Conservation (phyloP, 2,797 vertebrate species). For the Chromis chromis region DNA sequence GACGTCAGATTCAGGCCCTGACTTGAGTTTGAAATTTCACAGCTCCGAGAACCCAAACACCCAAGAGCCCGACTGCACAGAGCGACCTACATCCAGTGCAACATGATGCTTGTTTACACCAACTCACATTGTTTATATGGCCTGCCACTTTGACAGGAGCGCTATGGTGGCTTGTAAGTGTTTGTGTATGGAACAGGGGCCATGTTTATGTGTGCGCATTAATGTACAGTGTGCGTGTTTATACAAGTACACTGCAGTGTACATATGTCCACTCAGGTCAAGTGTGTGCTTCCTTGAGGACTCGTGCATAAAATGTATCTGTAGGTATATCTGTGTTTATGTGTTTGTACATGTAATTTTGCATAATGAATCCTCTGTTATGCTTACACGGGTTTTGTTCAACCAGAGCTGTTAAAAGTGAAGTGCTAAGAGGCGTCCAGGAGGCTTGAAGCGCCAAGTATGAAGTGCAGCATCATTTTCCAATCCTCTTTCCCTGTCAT, state of each 20-base stretch:
- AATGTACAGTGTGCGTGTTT: constrained; percentile 50
- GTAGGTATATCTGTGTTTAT: constrained; percentile 8
- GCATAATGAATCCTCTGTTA: constrained; percentile 20
- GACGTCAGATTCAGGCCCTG: constrained; percentile 14
- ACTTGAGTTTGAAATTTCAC: constrained; percentile 42
- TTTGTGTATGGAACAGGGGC: constrained; percentile 24
- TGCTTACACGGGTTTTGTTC: constrained; percentile 11
- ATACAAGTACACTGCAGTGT: constrained; percentile 28
- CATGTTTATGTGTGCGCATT: constrained; percentile 50
- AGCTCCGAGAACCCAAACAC: constrained; percentile 40
- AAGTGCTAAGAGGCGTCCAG: background rate
- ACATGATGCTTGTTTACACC: constrained; percentile 67
- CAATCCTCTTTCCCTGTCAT: no score
- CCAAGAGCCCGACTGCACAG: constrained; percentile 13
- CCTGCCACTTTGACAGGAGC: constrained; percentile 55
- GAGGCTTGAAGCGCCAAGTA: background rate
- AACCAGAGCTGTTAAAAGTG: background rate
- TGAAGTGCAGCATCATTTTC: background rate
- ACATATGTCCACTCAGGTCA: constrained; percentile 39
- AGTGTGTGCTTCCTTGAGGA: constrained; percentile 52
- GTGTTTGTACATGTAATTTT: constrained; percentile 19
- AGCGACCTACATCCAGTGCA: constrained; percentile 27
- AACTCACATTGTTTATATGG: constrained; percentile 52
- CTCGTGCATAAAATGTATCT: constrained; percentile 31
- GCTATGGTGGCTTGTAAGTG: constrained; percentile 35